These are phyloP conservation scores for Sycophila sp. DNA, from an alignment of 1,140 invertebrate genomes.

Conservation along the genomic window DNA sequence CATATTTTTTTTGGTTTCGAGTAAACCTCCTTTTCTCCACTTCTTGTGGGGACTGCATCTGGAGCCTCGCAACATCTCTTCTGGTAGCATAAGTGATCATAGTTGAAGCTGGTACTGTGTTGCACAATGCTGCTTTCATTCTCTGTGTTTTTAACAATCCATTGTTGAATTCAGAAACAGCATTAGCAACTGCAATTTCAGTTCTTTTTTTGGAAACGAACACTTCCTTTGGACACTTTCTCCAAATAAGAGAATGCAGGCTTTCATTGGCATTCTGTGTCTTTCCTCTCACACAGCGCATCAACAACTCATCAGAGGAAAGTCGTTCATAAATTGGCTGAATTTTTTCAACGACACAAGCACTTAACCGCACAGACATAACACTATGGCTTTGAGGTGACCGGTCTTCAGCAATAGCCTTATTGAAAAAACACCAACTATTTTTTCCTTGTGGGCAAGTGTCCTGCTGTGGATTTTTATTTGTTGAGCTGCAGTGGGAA, in stretches of 20 bases:
- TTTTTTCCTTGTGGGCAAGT: slow-evolving; percentile 23
- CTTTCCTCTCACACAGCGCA: slow-evolving; percentile 37
- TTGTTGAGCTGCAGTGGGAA: slow-evolving; percentile 34
- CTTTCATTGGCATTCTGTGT: slow-evolving; percentile 45
- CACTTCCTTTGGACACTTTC: slow-evolving; percentile 40
- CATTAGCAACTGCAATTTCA: slow-evolving; percentile 38
- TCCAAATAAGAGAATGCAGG: slow-evolving; percentile 44
- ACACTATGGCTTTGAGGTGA: slow-evolving; percentile 2
- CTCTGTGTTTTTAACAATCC: not conserved
- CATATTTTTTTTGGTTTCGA: not conserved
- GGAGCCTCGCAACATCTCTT: not conserved
- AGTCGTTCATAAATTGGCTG: slow-evolving; percentile 40
- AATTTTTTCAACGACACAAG: slow-evolving; percentile 28
- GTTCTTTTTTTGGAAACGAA: slow-evolving; percentile 39
- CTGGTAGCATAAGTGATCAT: not conserved
- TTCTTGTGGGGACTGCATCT: not conserved
- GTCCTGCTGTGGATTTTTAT: slow-evolving; percentile 30
- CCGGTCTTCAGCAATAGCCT: slow-evolving; percentile 30
- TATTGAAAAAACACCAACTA: slow-evolving; percentile 43
- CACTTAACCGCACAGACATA: not conserved
- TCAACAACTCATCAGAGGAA: slow-evolving; percentile 23
- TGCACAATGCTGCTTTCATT: not conserved
- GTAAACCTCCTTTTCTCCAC: not conserved
- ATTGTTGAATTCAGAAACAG: slow-evolving; percentile 37
- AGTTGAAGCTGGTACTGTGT: no score